A percentile compares a stretch with the other conserved stretches of the same genome.
Conservation (phyloP, 2,797 vertebrate genomes). For the Cirrhinus mrigala region DNA sequence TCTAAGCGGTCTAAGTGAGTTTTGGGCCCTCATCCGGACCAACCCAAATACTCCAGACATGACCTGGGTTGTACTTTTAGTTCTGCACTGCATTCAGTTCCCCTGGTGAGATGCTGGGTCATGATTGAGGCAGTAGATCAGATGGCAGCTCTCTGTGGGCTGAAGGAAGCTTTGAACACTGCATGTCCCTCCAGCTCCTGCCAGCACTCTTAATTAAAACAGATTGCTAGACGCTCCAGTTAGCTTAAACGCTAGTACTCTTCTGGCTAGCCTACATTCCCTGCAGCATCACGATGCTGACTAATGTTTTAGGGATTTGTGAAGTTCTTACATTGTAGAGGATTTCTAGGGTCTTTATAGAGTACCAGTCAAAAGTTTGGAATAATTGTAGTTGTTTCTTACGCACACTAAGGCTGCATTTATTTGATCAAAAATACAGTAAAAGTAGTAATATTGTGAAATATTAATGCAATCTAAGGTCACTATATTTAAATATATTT, state of each 20-base stretch:
- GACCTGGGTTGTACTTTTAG: background rate
- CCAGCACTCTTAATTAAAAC: constrained; percentile 40
- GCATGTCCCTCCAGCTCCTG: constrained; percentile 15
- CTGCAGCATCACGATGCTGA: constrained; percentile 5
- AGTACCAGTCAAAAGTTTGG: background rate
- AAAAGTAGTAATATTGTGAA: background rate
- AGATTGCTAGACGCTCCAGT: constrained; percentile 39
- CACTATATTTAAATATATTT: background rate
- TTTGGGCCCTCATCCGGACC: background rate
- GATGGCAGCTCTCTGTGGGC: constrained; percentile 23
- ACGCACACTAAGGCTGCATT: background rate
- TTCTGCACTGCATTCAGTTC: background rate
- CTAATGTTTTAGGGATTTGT: background rate
- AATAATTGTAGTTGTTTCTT: background rate
- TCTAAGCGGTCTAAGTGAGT: background rate
- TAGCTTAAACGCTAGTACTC: background rate
- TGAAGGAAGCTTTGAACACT: constrained; percentile 37
- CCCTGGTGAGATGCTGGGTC: constrained; percentile 11
- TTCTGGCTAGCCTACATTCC: constrained; percentile 1
- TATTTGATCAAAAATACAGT: background rate
- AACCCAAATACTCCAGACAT: background rate
- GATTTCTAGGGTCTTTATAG: background rate
- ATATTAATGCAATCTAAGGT: background rate
- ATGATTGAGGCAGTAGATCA: constrained; percentile 9
- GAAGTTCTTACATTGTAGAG: background rate